Evolutionary conservation across 2,888 invertebrate species (phyloP).

Genomic region (Mactromeris polynyma): DNA sequence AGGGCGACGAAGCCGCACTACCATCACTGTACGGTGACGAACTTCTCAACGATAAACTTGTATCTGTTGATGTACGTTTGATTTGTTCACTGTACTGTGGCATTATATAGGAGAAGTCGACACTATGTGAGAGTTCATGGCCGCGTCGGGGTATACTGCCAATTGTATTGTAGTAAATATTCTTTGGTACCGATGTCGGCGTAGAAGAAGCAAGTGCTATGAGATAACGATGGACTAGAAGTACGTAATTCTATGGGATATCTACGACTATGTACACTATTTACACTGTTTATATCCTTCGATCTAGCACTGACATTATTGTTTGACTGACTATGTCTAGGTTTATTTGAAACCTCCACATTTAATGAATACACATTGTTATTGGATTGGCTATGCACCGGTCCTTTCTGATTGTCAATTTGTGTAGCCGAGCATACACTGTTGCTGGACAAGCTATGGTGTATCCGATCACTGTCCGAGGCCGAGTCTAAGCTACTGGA

Average conservation of each 20-base stretch:
- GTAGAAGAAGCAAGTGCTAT: constrained; percentile 54
- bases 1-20: constrained; percentile 45
- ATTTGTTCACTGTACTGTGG: constrained; percentile 72
- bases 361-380: constrained; percentile 62
- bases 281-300: constrained; percentile 31
- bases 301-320: constrained; percentile 64
- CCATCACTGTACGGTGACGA: constrained; percentile 63
- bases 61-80: constrained; percentile 80
- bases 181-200: constrained; percentile 38
- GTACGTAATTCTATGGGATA: constrained; percentile 56
- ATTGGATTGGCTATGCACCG: constrained; percentile 60
- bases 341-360: constrained; percentile 47
- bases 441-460: constrained; percentile 59
- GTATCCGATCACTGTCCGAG: constrained; percentile 60
- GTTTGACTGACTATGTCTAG: constrained; percentile 55
- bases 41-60: constrained; percentile 75
- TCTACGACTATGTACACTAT: constrained; percentile 44
- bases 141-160: constrained; percentile 73
- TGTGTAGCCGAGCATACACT: constrained; percentile 47
- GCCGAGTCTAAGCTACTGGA: constrained; percentile 81
- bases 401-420: constrained; percentile 31
- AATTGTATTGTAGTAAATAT: constrained; percentile 68
- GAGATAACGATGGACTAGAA: constrained; percentile 68
- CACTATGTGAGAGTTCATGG: constrained; percentile 79
- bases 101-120: constrained; percentile 77